phyloP scores from a whole-genome alignment of 2,888 invertebrate species.

The Panorpa germanica region DNA sequence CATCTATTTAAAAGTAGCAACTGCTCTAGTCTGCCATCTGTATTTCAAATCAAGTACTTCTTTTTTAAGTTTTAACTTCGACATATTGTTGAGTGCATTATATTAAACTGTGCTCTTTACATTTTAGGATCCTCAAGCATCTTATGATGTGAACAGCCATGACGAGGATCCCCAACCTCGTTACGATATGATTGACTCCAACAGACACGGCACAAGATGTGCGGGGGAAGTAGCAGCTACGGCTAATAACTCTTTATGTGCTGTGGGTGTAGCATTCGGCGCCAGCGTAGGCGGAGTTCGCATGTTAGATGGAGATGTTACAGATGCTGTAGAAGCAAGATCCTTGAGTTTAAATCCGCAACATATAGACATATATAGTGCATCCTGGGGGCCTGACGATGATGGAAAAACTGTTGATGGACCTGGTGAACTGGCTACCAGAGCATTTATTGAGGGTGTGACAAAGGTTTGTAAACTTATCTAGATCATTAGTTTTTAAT shows the following conservation, averaged over 20 bases:
- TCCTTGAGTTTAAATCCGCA: slow-evolving; percentile 87
- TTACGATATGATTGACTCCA: slow-evolving; percentile 93
- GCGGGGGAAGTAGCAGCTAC: slow-evolving; percentile 96
- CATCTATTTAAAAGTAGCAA: no score
- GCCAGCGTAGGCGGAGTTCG: slow-evolving; percentile 94
- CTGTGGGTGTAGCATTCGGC: slow-evolving; percentile 89
- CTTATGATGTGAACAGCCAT: slow-evolving; percentile 92
- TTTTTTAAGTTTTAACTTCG: no score
- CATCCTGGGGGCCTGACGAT: slow-evolving; percentile 97
- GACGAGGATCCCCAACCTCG: slow-evolving; percentile 95
- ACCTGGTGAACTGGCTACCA: slow-evolving; percentile 84
- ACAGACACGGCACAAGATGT: slow-evolving; percentile 86
- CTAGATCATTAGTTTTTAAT: no score
- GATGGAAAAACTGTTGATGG: slow-evolving; percentile 97
- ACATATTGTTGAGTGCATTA: slow-evolving; percentile 4
- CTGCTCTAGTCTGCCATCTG: no score
- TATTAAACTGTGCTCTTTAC: slow-evolving; percentile 10
- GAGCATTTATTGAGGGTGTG: slow-evolving; percentile 92
- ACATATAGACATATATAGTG: slow-evolving; percentile 96
- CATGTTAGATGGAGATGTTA: slow-evolving; percentile 96
- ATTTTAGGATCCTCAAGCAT: slow-evolving; percentile 76
- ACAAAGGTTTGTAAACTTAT: slow-evolving; percentile 50
- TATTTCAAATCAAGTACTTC: no score
- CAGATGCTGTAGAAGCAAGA: slow-evolving; percentile 94
- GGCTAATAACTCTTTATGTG: slow-evolving; percentile 90